A percentile compares a stretch with the other conserved stretches of the same genome.
Evolutionary conservation across 2,888 invertebrate species (phyloP).

Genomic region (Pardosa pseudoannulata): DNA sequence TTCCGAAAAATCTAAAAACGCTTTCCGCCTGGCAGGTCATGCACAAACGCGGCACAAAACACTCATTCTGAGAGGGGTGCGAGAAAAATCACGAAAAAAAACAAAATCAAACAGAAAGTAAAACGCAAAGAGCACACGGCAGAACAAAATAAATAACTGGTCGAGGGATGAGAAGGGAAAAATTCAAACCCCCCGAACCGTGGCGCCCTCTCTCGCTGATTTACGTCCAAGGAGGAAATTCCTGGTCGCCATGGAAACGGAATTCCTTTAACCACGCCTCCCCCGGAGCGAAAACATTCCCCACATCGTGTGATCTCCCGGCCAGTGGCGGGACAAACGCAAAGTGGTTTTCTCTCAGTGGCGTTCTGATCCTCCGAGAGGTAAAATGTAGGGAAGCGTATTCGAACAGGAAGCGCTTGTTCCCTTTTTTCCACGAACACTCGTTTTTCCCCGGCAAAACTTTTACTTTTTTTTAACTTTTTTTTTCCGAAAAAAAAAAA

Average conservation of each 20-base stretch:
- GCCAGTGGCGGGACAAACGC: constrained; percentile 10
- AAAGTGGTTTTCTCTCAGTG: neutral
- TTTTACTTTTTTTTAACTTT: too few species aligned
- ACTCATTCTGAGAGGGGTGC: neutral
- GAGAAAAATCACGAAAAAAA: too few species aligned
- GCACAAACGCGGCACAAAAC: neutral
- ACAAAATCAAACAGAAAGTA: neutral
- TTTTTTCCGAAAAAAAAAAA: too few species aligned
- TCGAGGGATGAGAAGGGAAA: neutral
- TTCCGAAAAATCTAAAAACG: constrained; percentile 9
- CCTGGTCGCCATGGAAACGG: neutral
- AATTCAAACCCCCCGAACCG: neutral
- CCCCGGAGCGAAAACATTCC: constrained; percentile 6
- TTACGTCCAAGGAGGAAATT: constrained; percentile 4
- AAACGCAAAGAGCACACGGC: neutral
- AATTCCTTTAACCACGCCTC: constrained; percentile 11
- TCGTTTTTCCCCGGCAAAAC: too few species aligned
- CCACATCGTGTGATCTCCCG: constrained; percentile 3
- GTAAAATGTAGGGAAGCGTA: constrained; percentile 18
- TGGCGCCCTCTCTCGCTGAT: constrained; percentile 1
- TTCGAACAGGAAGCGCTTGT: too few species aligned
- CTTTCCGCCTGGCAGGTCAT: neutral
- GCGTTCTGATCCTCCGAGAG: neutral
- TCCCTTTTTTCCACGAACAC: too few species aligned
- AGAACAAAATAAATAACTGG: neutral